These are phyloP conservation scores for Eubasilissa splendida DNA, from an alignment of 2,888 invertebrate genomes.

Conservation along the genomic window DNA sequence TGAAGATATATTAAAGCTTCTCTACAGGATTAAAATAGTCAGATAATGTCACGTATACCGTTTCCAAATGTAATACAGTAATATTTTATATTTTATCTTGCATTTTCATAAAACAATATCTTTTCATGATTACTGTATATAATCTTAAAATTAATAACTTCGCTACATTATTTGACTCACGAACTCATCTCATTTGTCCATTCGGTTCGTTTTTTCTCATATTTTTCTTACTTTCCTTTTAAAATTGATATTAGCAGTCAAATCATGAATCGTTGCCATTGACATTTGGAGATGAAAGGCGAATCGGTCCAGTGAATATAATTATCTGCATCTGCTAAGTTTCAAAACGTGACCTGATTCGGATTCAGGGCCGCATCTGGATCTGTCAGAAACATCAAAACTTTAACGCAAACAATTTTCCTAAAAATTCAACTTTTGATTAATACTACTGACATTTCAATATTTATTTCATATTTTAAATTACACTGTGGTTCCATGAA, in stretches of 20 bases:
- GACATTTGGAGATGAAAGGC: conserved; percentile 37
- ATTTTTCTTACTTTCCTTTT: conserved; percentile 19
- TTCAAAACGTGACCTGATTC: conserved; percentile 34
- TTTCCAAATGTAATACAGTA: too few relatives aligned
- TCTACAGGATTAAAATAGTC: too few relatives aligned
- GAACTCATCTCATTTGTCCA: conserved; percentile 21
- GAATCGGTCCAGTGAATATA: conserved; percentile 21
- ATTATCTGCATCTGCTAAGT: conserved; percentile 44
- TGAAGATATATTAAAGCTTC: too few relatives aligned
- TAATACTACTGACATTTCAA: too few relatives aligned
- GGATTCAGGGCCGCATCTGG: conserved; percentile 29
- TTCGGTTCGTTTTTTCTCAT: conserved; percentile 19
- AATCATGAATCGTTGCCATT: conserved; percentile 37
- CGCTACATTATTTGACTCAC: conserved; percentile 29
- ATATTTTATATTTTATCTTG: too few relatives aligned
- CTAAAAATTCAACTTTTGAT: too few relatives aligned
- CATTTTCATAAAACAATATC: too few relatives aligned
- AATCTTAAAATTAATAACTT: too few relatives aligned
- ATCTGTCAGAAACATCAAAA: conserved; percentile 25
- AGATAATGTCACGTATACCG: too few relatives aligned
- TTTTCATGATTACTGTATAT: too few relatives aligned
- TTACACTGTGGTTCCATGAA: too few relatives aligned
- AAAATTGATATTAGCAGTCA: conserved; percentile 34
- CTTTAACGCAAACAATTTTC: conserved; percentile 7
- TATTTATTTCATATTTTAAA: too few relatives aligned